phyloP scores from a whole-genome alignment of 2,888 invertebrate species.

The Elegia similella region DNA sequence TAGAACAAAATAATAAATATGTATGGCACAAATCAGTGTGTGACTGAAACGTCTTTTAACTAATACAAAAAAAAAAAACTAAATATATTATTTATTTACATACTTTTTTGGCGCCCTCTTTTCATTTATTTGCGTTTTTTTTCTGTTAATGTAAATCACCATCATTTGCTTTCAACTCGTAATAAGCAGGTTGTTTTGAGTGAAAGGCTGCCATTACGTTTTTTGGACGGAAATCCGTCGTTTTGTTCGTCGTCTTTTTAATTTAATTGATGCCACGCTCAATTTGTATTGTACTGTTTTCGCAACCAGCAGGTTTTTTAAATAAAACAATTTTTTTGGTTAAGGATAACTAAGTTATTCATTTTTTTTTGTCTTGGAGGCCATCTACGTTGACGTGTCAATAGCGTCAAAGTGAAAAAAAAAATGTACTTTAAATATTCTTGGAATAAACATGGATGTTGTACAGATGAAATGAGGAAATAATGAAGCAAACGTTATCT shows the following conservation, averaged over 20 bases:
- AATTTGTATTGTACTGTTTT: neutral
- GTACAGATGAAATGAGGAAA: too few species aligned
- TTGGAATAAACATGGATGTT: too few species aligned
- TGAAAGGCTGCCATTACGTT: neutral
- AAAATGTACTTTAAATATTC: too few species aligned
- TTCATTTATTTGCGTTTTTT: neutral
- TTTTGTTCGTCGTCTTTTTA: neutral
- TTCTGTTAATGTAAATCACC: neutral
- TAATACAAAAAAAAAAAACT: too few species aligned
- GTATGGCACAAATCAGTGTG: too few species aligned
- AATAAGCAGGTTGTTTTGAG: neutral
- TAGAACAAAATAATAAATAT: too few species aligned
- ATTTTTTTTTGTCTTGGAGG: too few species aligned
- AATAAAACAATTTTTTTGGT: neutral
- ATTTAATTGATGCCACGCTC: slow-evolving; percentile 1
- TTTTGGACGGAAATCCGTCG: neutral
- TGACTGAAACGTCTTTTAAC: too few species aligned
- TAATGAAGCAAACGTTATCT: too few species aligned
- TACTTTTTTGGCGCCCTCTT: neutral
- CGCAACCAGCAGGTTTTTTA: neutral
- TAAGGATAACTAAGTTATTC: too few species aligned
- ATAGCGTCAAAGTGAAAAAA: too few species aligned
- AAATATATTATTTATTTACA: neutral
- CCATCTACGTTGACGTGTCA: too few species aligned
- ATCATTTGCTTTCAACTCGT: neutral